A percentile compares a stretch with the other conserved stretches of the same genome.
phyloP scores from a whole-genome alignment of 2,888 invertebrate species.

The Tridacna gigas region DNA sequence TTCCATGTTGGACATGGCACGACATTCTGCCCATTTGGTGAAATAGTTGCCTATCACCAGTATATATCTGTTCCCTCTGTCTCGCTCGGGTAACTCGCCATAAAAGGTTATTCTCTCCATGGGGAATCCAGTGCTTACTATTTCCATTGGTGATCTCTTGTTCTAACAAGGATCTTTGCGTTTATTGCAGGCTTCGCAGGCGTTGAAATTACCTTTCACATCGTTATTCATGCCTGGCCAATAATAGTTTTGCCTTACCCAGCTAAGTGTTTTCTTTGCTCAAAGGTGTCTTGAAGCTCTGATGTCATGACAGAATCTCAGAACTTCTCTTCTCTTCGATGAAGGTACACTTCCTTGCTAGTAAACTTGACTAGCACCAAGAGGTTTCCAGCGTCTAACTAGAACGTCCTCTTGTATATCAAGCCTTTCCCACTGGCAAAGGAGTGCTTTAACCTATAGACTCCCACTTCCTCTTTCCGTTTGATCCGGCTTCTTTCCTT shows the following conservation, averaged over 20 bases:
- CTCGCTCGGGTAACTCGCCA: conserved; percentile 18
- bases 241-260: conserved; percentile 18
- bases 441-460: conserved; percentile 1
- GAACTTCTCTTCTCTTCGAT: conserved; percentile 14
- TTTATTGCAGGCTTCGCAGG: conserved; percentile 13
- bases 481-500: background rate
- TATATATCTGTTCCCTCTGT: conserved; percentile 26
- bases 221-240: conserved; percentile 37
- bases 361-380: background rate
- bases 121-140: conserved; percentile 22
- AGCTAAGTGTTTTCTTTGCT: conserved; percentile 16
- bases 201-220: background rate
- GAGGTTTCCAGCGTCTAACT: conserved; percentile 16
- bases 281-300: conserved; percentile 28
- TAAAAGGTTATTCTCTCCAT: conserved; percentile 35
- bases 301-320: conserved; percentile 25
- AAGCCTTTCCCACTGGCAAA: conserved; percentile 14
- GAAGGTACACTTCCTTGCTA: conserved; percentile 21
- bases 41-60: conserved; percentile 38
- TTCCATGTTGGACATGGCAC: conserved; percentile 11
- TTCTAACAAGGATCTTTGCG: background rate
- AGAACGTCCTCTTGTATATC: conserved; percentile 8
- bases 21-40: conserved; percentile 38
- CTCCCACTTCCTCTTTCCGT: conserved; percentile 7
- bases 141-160: conserved; percentile 31